These are phyloP conservation scores for Garrulus glandarius DNA, from an alignment of 2,797 vertebrate genomes.

Conservation along the genomic window DNA sequence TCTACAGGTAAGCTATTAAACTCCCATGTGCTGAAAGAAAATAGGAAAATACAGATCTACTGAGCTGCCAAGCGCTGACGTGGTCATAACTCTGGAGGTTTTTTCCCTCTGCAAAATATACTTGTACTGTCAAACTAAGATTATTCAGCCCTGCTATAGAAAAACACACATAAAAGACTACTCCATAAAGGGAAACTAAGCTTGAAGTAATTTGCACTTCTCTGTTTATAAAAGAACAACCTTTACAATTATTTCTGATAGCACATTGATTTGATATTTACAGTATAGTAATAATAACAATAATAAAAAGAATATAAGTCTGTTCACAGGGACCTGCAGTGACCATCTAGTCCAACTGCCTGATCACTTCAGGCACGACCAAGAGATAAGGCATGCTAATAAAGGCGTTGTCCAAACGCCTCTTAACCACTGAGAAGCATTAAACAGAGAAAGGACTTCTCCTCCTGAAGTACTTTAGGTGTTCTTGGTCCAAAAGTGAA, in stretches of 20 bases:
- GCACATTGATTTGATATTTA: background rate
- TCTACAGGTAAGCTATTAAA: conserved; percentile 80
- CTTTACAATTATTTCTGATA: background rate
- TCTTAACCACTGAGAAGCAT: background rate
- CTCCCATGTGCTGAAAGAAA: conserved; percentile 43
- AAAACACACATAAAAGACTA: background rate
- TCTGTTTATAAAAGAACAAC: background rate
- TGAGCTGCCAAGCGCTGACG: background rate
- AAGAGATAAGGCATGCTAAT: background rate
- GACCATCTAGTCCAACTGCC: background rate
- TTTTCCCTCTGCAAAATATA: conserved; percentile 1
- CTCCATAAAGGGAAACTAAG: background rate
- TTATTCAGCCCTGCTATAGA: background rate
- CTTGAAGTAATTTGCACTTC: background rate
- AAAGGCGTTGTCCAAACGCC: background rate
- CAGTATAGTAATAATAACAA: background rate
- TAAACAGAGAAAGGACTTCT: background rate
- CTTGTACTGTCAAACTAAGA: background rate
- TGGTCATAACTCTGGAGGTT: background rate
- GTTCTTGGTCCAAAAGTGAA: background rate
- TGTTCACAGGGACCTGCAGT: background rate
- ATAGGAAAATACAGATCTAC: background rate
- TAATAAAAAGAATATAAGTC: background rate
- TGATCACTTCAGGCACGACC: background rate
- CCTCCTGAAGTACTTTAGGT: background rate